phyloP scores from a whole-genome alignment of 2,797 vertebrate species.

The Micropoecilia bifurca region DNA sequence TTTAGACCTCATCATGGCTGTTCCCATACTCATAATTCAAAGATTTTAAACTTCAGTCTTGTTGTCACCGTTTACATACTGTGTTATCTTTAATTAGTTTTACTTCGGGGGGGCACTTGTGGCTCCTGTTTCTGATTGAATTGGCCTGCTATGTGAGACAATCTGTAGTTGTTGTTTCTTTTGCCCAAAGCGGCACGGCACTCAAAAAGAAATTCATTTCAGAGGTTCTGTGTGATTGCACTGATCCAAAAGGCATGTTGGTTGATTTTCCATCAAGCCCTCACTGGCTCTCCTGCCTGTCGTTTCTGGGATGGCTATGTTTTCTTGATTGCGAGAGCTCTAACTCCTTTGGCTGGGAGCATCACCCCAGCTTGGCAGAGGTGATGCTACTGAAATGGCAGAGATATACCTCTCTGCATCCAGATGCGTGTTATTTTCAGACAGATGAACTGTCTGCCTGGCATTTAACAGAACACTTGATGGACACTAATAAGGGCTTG shows the following conservation, averaged over 20 bases:
- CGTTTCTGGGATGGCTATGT: slow-evolving; percentile 31
- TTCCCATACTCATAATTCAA: not conserved
- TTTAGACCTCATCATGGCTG: not conserved
- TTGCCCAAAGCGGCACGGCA: not conserved
- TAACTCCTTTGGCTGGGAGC: slow-evolving; percentile 55
- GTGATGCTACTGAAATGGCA: slow-evolving; percentile 44
- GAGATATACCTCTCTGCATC: slow-evolving; percentile 46
- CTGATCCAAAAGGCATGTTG: slow-evolving; percentile 18
- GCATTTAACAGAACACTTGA: slow-evolving; percentile 68
- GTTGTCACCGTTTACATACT: not conserved
- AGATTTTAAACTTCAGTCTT: not conserved
- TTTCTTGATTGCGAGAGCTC: slow-evolving; percentile 45
- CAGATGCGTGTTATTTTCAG: slow-evolving; percentile 54
- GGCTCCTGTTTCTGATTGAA: not conserved
- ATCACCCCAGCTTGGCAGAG: slow-evolving; percentile 43
- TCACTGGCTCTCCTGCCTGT: slow-evolving; percentile 21
- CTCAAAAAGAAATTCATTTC: slow-evolving; percentile 18
- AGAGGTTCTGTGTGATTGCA: slow-evolving; percentile 9
- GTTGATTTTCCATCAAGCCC: slow-evolving; percentile 30
- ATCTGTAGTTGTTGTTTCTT: not conserved
- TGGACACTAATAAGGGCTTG: slow-evolving; percentile 73
- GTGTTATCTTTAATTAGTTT: not conserved
- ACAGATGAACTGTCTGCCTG: slow-evolving; percentile 64
- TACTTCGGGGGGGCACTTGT: not conserved
- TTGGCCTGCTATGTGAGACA: not conserved